A percentile compares a stretch with the other conserved stretches of the same genome.
phyloP scores from a whole-genome alignment of 2,888 invertebrate genomes.

The Seladonia tumulorum region DNA sequence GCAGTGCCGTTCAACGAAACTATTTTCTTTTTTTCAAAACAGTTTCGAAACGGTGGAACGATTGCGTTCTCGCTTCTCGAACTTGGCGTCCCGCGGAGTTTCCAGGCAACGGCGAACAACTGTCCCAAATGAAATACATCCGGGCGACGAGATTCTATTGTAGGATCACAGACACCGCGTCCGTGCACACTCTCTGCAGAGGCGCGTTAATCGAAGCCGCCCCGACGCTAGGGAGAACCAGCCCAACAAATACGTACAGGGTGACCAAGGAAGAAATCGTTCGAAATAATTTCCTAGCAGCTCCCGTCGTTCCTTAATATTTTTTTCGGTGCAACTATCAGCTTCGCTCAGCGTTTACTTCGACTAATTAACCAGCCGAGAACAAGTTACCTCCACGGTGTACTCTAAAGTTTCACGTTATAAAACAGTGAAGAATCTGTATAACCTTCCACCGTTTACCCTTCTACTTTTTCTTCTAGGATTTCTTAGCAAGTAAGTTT shows the following conservation, averaged over 20 bases:
- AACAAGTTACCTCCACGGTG: not conserved
- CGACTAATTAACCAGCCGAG: not conserved
- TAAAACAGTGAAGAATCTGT: too few species aligned
- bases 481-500: too few species aligned
- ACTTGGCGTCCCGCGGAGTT: not conserved
- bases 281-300: not conserved
- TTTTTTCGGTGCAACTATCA: not conserved
- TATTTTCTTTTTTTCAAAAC: not conserved
- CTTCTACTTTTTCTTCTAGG: too few species aligned
- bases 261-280: not conserved
- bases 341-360: not conserved
- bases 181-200: constrained; percentile 27
- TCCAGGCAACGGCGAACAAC: constrained; percentile 18
- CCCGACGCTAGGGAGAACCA: constrained; percentile 24
- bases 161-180: constrained; percentile 28
- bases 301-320: not conserved
- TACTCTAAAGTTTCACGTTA: too few species aligned
- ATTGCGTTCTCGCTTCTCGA: not conserved
- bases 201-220: constrained; percentile 48
- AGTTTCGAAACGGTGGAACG: not conserved
- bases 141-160: constrained; percentile 43
- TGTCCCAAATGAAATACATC: constrained; percentile 42
- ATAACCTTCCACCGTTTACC: too few species aligned
- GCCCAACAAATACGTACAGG: constrained; percentile 12
- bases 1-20: not conserved